These are phyloP conservation scores for Thymelicus sylvestris DNA, from an alignment of 2,888 invertebrate species.

Conservation along the genomic window DNA sequence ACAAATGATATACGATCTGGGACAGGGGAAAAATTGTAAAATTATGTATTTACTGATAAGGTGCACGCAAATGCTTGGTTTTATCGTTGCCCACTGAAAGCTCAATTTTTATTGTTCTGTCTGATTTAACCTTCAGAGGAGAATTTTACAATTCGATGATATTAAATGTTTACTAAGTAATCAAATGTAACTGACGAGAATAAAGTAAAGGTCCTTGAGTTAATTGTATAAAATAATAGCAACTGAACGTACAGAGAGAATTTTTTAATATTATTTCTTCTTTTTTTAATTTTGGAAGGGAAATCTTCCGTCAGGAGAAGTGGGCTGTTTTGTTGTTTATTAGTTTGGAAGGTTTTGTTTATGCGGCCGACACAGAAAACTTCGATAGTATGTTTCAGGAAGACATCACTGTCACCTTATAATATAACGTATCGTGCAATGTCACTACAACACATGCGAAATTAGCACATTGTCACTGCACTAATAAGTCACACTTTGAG, in stretches of 20 bases:
- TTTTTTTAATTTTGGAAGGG: no score
- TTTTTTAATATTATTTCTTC: no score
- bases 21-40: slow-evolving; percentile 38
- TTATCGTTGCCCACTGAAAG: slow-evolving; percentile 32
- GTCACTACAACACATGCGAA: no score
- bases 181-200: not conserved
- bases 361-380: no score
- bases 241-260: not conserved
- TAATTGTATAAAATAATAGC: not conserved
- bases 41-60: slow-evolving; percentile 35
- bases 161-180: slow-evolving; percentile 8
- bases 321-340: no score
- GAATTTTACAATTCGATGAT: slow-evolving; percentile 7
- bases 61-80: slow-evolving; percentile 39
- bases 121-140: slow-evolving; percentile 24
- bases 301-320: no score
- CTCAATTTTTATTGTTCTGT: slow-evolving; percentile 15
- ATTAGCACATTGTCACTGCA: no score
- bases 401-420: no score
- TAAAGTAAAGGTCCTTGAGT: not conserved
- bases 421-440: no score
- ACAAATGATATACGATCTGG: slow-evolving; percentile 21
- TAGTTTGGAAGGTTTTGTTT: no score
- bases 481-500: no score
- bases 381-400: no score